Conservation (phyloP, 2,888 invertebrate species). For the Ophion obscuratus region DNA sequence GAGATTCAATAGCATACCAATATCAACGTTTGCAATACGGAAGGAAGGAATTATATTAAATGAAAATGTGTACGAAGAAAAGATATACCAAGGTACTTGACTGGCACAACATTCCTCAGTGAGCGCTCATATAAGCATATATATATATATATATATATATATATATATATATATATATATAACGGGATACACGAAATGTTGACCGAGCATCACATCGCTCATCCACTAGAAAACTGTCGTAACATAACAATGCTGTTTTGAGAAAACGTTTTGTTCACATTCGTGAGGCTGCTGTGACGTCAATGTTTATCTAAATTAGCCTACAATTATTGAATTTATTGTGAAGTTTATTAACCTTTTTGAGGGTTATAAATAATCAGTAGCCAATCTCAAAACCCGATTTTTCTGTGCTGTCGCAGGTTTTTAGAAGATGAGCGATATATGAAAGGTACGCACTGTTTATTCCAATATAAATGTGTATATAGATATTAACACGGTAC, state of each 20-base stretch:
- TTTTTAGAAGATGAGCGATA: constrained; percentile 46
- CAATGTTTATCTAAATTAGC: too few species aligned
- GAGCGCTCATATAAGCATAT: background rate
- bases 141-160: constrained; percentile 2
- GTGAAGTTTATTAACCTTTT: too few species aligned
- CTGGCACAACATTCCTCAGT: constrained; percentile 38
- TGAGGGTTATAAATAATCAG: too few species aligned
- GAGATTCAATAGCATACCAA: background rate
- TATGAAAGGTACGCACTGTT: constrained; percentile 76
- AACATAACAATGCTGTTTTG: too few species aligned
- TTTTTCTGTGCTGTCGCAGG: too few species aligned
- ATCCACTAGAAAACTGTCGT: constrained; percentile 6
- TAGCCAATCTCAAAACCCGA: too few species aligned
- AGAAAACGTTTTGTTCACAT: too few species aligned
- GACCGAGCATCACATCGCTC: background rate
- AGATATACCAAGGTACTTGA: constrained; percentile 69
- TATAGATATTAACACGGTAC: constrained; percentile 80
- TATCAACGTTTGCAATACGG: constrained; percentile 30
- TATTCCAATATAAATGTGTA: constrained; percentile 84
- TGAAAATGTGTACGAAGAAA: background rate
- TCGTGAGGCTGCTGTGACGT: too few species aligned
- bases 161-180: constrained; percentile 1
- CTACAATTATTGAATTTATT: too few species aligned
- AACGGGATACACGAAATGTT: background rate
- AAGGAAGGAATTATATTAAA: background rate